phyloP scores from a whole-genome alignment of 2,888 invertebrate genomes.

The Megalurothrips usitatus region DNA sequence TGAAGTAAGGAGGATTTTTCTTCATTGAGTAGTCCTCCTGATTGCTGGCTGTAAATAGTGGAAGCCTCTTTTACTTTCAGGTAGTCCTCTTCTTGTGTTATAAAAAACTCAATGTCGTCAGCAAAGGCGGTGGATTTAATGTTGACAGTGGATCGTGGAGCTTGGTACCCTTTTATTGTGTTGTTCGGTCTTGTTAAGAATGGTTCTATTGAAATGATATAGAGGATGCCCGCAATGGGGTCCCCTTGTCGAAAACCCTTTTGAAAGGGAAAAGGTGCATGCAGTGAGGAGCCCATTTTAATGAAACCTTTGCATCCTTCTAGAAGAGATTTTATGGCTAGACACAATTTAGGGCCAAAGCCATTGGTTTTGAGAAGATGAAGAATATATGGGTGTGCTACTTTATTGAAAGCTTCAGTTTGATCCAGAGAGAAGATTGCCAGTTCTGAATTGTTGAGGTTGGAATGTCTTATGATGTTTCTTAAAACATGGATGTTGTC shows the following conservation, averaged over 20 bases:
- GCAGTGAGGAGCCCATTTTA: neutral
- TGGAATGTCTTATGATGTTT: too few relatives aligned
- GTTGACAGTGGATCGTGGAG: neutral
- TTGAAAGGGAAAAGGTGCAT: neutral
- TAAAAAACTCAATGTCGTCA: neutral
- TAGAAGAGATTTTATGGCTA: too few relatives aligned
- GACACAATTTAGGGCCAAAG: too few relatives aligned
- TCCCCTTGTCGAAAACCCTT: neutral
- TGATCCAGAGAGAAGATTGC: too few relatives aligned
- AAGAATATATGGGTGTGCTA: too few relatives aligned
- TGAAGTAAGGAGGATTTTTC: neutral
- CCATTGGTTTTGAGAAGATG: neutral
- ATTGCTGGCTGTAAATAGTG: neutral
- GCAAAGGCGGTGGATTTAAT: conserved; percentile 1
- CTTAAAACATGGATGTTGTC: too few relatives aligned
- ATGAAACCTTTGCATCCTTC: too few relatives aligned
- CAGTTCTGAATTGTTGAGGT: too few relatives aligned
- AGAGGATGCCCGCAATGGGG: neutral
- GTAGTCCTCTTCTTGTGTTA: neutral
- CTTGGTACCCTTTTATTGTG: neutral
- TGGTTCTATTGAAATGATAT: neutral
- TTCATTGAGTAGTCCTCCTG: neutral
- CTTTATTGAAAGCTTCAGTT: too few relatives aligned
- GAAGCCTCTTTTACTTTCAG: neutral
- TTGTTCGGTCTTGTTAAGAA: too few relatives aligned